Evolutionary conservation across 2,113 vertebrate species (phyloP), one percentile per base, ranked within the genome.

Genomic region (Gobius niger): DNA sequence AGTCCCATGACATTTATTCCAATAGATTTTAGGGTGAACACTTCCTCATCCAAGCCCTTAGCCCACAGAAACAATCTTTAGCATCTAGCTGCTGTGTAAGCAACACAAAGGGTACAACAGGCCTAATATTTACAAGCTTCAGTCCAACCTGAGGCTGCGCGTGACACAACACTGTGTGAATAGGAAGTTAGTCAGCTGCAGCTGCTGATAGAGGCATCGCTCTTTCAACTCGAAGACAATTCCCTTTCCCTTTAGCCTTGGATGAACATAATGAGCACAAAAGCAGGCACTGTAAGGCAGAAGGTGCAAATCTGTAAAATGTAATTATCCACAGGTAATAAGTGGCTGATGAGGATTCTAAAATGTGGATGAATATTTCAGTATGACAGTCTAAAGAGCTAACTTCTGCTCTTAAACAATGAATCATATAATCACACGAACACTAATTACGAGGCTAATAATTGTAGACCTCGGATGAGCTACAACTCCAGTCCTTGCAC

Each of bases 101-200:
- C 82, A 79, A 77, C 44, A 67, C 78, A 77, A 85, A 82, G 73
- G 67, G 75, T 77, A 70, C 74, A 79, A 84, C 83, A 76, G 77
- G 62, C 67, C 65, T 70, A 70, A 85, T 88, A 86, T 88, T 89
- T 82, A 78, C 84, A 82, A 82, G 77, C 76, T 50, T 73, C 71
- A 64, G 80, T 46, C 41, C 13, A 24, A 81, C 82, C 82, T 59
- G 71, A 78, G 70, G 68, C 66, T 59, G 50, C 53, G 67, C 65
- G 76, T 76, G 47, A 56, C 42, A 71, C 73, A 71, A 86, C 85
- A 87, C 85, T 85, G 59, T 82, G 71, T 86, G 86, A 88, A 88
- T 85, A 81, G 80, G 77, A 83, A 80, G 85, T 84, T 81, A 78
- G 73, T 88, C 80, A 83, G 85, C 87, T 89, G 86, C 61, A 54